Conservation (phyloP, 2,797 vertebrate genomes). For the Amniataba percoides region DNA sequence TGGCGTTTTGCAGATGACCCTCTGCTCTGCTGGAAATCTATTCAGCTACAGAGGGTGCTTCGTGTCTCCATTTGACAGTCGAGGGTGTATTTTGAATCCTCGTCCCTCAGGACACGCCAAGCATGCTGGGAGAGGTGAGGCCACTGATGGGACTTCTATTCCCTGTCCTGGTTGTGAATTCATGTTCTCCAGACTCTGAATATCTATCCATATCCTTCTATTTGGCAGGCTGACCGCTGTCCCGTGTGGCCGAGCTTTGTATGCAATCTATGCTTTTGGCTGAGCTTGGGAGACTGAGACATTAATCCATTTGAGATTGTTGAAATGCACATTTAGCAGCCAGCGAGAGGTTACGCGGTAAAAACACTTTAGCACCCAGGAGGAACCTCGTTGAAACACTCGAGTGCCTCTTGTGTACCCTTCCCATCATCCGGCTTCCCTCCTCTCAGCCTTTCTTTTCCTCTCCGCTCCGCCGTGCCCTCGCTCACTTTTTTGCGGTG, state of each 20-base stretch:
- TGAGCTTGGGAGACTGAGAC: slow-evolving; percentile 60
- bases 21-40: slow-evolving; percentile 60
- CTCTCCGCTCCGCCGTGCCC: slow-evolving; percentile 40
- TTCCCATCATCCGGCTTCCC: slow-evolving; percentile 59
- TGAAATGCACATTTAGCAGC: slow-evolving; percentile 73
- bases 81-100: slow-evolving; percentile 79
- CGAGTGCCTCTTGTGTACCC: slow-evolving; percentile 58
- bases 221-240: slow-evolving; percentile 72
- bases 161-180: slow-evolving; percentile 84
- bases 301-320: slow-evolving; percentile 70
- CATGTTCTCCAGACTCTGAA: slow-evolving; percentile 79
- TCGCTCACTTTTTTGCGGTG: slow-evolving; percentile 67
- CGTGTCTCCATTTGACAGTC: slow-evolving; percentile 76
- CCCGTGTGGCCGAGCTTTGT: slow-evolving; percentile 71
- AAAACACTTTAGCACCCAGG: slow-evolving; percentile 60
- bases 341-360: slow-evolving; percentile 54
- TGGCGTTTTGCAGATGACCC: slow-evolving; percentile 57
- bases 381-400: slow-evolving; percentile 59
- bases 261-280: slow-evolving; percentile 67
- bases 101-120: slow-evolving; percentile 76
- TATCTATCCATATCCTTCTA: slow-evolving; percentile 79
- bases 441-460: slow-evolving; percentile 23
- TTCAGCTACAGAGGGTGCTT: slow-evolving; percentile 61
- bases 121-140: slow-evolving; percentile 85
- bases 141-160: slow-evolving; percentile 83